Conservation (phyloP, 2,888 invertebrate genomes). For the Stramonita haemastoma region DNA sequence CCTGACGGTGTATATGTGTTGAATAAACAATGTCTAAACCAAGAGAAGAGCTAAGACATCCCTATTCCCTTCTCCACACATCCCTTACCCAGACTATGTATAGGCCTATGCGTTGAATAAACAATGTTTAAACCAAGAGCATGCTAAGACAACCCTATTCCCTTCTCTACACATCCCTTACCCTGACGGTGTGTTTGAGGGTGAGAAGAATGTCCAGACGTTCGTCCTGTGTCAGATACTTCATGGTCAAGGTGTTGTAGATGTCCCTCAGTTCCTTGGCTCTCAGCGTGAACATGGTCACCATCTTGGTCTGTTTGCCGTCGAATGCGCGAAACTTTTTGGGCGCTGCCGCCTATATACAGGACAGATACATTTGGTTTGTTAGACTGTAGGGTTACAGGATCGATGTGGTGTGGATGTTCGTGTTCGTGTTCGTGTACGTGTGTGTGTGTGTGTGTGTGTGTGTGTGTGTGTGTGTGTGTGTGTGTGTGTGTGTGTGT, state of each 20-base stretch:
- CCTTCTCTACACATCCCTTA: slow-evolving; percentile 76
- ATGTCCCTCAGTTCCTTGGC: slow-evolving; percentile 87
- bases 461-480: too few relatives aligned
- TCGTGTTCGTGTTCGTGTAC: too few relatives aligned
- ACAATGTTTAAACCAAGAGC: background rate
- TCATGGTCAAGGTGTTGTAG: slow-evolving; percentile 83
- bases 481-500: background rate
- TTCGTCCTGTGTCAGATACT: slow-evolving; percentile 82
- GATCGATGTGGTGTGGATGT: too few relatives aligned
- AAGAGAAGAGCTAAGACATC: too few relatives aligned
- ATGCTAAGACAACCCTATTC: background rate
- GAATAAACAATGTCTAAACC: too few relatives aligned
- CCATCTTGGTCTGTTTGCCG: slow-evolving; percentile 85
- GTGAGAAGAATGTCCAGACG: slow-evolving; percentile 85
- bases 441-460: too few relatives aligned
- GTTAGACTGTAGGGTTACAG: too few relatives aligned
- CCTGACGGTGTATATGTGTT: too few relatives aligned
- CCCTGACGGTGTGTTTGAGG: slow-evolving; percentile 83
- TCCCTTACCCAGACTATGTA: too few relatives aligned
- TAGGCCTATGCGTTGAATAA: too few relatives aligned
- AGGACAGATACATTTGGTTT: background rate
- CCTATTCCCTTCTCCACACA: too few relatives aligned
- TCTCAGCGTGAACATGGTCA: slow-evolving; percentile 88
- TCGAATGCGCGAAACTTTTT: slow-evolving; percentile 82
- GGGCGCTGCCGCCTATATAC: slow-evolving; percentile 70